Base-by-base conservation (phyloP, 2,113 vertebrate species). In the Nestor notabilis region DNA sequence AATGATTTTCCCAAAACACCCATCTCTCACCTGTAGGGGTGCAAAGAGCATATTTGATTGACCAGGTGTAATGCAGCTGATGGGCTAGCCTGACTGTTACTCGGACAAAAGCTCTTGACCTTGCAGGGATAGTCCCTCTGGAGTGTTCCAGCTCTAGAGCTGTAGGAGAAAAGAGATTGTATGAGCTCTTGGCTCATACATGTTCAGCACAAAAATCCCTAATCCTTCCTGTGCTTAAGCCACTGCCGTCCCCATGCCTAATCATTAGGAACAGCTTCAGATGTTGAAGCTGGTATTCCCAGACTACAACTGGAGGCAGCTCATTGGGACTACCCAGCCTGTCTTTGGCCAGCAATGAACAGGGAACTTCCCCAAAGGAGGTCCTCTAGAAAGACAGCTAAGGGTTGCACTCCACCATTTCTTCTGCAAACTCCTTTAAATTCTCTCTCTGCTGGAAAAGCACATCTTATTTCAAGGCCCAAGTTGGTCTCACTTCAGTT, bases 71-170 rank as follows among this genome's bases (percentile, higher is more conserved):
- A 44, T 35, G 95, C 70, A 98, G 85, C 46, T 65, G 97, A 46
- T 56, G 97, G 20, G 93, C 77, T 53, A 98, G 99, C 78, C 79
- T 98, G 68, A 98, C 97, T 2, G 96, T 98, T 89, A 98, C 75
- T 63, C 1, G 93, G 29, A 99, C 55, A 55, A 91, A 77, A 71
- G 98, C 69, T 95, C 97, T 98, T 86, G 98, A 99, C 46, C 97
- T 97, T 58, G 99, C 98, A 0, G 98, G 87, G 33, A 99, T 95
- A 33, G 89, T 98, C 37, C 98, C 98, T 44, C 94, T 98, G 13
- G 93, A 97, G 66, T 29, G 89, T 71, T 99, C 98, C 96, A 99
- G 93, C 75, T 99, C 96, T 29, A 99, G 94, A 84, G 95, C 99
- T 99, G 72, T 70, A 88, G 50, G 18, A 89, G 60, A 75, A 80